These are phyloP conservation scores for Lycorma delicatula DNA, from an alignment of 1,140 invertebrate genomes.

Conservation along the genomic window DNA sequence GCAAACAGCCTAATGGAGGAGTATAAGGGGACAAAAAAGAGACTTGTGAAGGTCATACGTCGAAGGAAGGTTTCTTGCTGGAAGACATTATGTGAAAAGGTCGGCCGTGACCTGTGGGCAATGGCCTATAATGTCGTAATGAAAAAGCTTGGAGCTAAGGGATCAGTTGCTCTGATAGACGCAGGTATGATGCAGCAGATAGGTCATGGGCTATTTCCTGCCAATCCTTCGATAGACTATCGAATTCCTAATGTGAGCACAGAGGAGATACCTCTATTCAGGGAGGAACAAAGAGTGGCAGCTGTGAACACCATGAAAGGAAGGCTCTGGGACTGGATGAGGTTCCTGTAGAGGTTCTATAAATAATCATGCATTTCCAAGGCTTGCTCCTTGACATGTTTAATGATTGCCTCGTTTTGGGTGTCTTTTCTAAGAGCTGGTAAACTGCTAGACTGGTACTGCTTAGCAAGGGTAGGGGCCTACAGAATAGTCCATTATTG, in stretches of 20 bases:
- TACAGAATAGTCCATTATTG: constrained; percentile 5
- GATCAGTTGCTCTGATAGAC: background rate
- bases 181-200: background rate
- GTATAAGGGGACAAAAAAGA: background rate
- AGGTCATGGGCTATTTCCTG: background rate
- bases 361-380: background rate
- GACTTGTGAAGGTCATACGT: background rate
- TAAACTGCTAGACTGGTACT: constrained; percentile 16
- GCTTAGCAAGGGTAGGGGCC: constrained; percentile 17
- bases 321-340: background rate
- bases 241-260: background rate
- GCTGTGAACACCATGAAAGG: background rate
- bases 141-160: background rate
- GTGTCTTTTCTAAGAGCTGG: constrained; percentile 19
- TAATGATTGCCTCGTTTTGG: constrained; percentile 13
- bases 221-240: background rate
- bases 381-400: constrained; percentile 8
- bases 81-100: background rate
- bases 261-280: background rate
- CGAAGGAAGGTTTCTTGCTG: background rate
- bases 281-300: background rate
- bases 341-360: background rate
- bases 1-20: background rate
- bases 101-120: background rate
- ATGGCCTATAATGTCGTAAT: background rate